Base-by-base conservation (phyloP, 2,888 invertebrate genomes). In the Troides helena region DNA sequence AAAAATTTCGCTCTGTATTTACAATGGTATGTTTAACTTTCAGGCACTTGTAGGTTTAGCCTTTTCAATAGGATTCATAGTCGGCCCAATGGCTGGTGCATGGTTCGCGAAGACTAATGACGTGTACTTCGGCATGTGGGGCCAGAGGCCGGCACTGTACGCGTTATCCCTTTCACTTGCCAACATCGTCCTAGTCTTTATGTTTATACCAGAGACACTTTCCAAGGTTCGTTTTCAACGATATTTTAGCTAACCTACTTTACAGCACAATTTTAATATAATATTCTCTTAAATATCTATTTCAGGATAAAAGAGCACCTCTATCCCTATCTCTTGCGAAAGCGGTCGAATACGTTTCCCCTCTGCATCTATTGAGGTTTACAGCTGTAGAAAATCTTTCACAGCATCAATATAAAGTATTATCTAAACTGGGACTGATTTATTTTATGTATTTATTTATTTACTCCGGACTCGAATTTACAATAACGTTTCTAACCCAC, bases 31-130 rank as follows among this genome's bases (percentile, higher is more conserved):
- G 60, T 60, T 63, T 72, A 65, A 66, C 75, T 93, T 93, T 80
- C 91, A 98, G 98, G 99, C 99, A n/a, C 88, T 99, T 67, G 96
- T 99, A 73, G 99, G 99, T 17, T 95, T 99, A 77, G 98, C 99
- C 10, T 99, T 99, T 90, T 99, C 99, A 1, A 89, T 99, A 72
- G 99, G 99, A n/a, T 99, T 99, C 88, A 97, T 99, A 78, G 92
- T 98, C 72, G 99, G 99, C 0, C 99, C 99, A 3, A 93, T 98
- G 86, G 97, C 99, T 74, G 99, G 99, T 36, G 99, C 99, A 6
- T 93, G 95, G 84, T 98, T 98, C 85, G 96, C 98, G 1, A 94
- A 94, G 77, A 94, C 94, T 5, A 94, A 94, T 80, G 94, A 93
- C 78, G 72, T 73, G 1, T 75, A 82, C 73, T 88, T 94, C 59